Evolutionary conservation across 2,797 vertebrate genomes (phyloP), one percentile per base, ranked within the genome.

Genomic region (Chrosomus eos): DNA sequence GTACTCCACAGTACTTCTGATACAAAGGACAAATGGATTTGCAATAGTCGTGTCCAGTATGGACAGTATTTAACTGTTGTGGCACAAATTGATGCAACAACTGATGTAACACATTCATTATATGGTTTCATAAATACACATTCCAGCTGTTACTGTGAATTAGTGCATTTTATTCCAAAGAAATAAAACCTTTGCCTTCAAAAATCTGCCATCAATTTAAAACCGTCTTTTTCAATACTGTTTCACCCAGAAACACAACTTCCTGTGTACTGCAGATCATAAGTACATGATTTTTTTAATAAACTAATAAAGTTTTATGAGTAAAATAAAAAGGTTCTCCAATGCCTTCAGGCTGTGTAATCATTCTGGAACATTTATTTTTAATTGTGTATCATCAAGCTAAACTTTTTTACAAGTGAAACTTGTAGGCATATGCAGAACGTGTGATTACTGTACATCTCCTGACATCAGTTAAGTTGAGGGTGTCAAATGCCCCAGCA

Each of bases 381-480:
- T 70, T 58, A 45, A 83, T 53, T 55, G n/a, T 33, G 45, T 16
- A 68, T 23, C 43, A 38, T 67, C 71, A 77, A 23, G 2, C 26
- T 10, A 79, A 48, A 23, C 40, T 33, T 68, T 68, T 80, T 68
- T 53, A 75, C 23, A 38, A 21, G 14, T 21, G 23, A 83, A 40
- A 33, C 36, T 40, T n/a, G 60, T 66, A 36, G 58, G 45, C 45
- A 45, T 48, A 48, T 21, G 36, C n/a, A 13, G 48, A 74, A 7
- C 31, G 40, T 74, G 70, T 2, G 21, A 82, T 74, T 66, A 51
- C 7, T 43, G 10, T 43, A 14, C 13, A 75, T 67, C 81, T 75
- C 45, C 73, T 40, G 33, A 43, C 45, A 83, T 40, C 31, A 68
- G n/a, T 75, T 68, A 55, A 77, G 81, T 14, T 67, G 21, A 55